Conservation (phyloP, 2,888 invertebrate genomes). For the Mantis religiosa region DNA sequence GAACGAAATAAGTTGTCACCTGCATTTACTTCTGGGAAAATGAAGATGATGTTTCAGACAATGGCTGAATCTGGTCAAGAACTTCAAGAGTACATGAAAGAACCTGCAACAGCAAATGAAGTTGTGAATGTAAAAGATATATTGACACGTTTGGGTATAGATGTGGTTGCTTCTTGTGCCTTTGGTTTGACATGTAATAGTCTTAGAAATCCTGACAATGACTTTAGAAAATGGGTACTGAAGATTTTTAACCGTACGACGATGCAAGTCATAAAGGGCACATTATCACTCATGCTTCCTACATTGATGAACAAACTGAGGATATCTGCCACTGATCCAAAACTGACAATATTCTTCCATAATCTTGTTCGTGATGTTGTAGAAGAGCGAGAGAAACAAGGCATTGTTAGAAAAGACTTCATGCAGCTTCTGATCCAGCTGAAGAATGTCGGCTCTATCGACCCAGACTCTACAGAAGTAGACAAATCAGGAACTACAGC, state of each 20-base stretch:
- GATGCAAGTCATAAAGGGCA: conserved; percentile 36
- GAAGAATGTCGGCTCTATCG: conserved; percentile 44
- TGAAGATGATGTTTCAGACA: conserved; percentile 56
- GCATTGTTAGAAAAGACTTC: conserved; percentile 52
- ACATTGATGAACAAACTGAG: conserved; percentile 37
- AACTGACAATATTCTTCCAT: conserved; percentile 47
- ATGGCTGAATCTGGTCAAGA: conserved; percentile 49
- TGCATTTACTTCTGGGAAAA: conserved; percentile 51
- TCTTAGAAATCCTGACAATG: conserved; percentile 40
- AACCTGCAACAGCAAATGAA: conserved; percentile 19
- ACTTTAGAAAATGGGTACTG: conserved; percentile 40
- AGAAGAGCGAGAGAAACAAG: conserved; percentile 46
- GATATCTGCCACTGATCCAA: conserved; percentile 39
- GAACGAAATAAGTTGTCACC: conserved; percentile 52
- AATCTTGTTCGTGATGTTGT: conserved; percentile 48
- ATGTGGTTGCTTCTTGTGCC: conserved; percentile 42
- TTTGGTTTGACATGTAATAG: conserved; percentile 45
- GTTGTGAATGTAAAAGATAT: conserved; percentile 30
- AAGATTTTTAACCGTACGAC: conserved; percentile 37
- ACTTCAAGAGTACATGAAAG: conserved; percentile 31
- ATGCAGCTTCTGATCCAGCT: conserved; percentile 53
- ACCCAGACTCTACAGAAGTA: conserved; percentile 33
- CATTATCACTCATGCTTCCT: conserved; percentile 32
- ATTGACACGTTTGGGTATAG: conserved; percentile 33
- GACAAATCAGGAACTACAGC: not conserved